These are phyloP conservation scores for Falco punctatus DNA, from an alignment of 2,113 vertebrate species.

Conservation along the genomic window DNA sequence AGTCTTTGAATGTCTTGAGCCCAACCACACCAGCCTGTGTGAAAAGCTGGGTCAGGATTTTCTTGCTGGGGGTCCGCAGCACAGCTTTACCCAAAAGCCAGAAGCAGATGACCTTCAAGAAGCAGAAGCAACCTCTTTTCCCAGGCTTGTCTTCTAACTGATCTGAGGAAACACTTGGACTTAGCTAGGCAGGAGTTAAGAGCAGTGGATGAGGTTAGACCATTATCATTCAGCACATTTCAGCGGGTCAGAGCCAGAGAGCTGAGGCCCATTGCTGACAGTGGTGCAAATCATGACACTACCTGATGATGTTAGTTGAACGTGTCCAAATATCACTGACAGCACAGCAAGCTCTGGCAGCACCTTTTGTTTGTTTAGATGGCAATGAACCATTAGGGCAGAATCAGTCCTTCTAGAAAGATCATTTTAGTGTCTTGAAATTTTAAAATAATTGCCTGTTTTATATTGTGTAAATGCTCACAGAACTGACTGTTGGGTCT, in stretches of 20 bases:
- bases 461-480: not conserved
- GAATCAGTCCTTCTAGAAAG: not conserved
- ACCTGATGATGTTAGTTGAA: not conserved
- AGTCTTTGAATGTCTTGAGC: not conserved
- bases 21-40: not conserved
- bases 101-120: not conserved
- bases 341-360: not conserved
- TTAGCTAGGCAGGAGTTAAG: not conserved
- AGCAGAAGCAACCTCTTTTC: not conserved
- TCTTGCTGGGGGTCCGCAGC: not conserved
- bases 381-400: not conserved
- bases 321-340: not conserved
- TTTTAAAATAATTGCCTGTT: not conserved
- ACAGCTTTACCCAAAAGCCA: not conserved
- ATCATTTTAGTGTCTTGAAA: not conserved
- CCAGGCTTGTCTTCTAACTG: not conserved
- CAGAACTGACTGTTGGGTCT: not conserved
- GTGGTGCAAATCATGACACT: not conserved
- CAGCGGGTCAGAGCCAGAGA: not conserved
- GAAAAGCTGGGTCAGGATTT: not conserved
- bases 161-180: not conserved
- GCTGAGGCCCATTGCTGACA: not conserved
- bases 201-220: not conserved
- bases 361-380: not conserved
- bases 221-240: fast-evolving